phyloP scores from a whole-genome alignment of 2,113 vertebrate species.

The Pseudorasbora parva region DNA sequence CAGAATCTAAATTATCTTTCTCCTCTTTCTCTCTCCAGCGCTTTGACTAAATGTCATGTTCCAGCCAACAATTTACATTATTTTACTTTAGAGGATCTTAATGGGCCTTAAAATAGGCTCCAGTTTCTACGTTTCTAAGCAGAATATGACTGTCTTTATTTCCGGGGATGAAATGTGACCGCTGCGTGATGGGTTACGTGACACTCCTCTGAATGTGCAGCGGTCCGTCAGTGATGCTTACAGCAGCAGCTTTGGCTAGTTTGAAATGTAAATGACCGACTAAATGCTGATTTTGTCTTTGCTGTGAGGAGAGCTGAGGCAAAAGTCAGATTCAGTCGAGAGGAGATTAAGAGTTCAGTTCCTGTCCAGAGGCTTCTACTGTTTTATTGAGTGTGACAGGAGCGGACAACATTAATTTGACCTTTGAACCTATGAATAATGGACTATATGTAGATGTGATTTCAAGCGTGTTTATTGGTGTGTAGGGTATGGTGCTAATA shows the following conservation, averaged over 20 bases:
- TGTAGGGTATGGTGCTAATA: background rate
- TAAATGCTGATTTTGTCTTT: conserved; percentile 10
- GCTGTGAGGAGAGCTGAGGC: background rate
- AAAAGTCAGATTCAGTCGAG: background rate
- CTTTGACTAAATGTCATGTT: background rate
- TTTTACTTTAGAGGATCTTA: background rate
- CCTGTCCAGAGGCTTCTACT: background rate
- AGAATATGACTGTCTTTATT: background rate
- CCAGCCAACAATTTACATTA: background rate
- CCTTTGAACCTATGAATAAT: conserved; percentile 5
- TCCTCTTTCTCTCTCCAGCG: background rate
- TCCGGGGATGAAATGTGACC: background rate
- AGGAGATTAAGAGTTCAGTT: background rate
- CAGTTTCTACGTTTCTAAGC: background rate
- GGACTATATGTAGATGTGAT: background rate
- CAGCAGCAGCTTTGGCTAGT: background rate
- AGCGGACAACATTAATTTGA: background rate
- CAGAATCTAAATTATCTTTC: background rate
- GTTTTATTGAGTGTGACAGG: conserved; percentile 10
- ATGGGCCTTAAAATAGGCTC: background rate
- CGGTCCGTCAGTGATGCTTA: background rate
- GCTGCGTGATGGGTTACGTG: background rate
- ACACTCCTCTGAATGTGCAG: background rate
- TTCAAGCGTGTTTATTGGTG: background rate
- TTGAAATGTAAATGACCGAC: background rate